Evolutionary conservation across 1,140 invertebrate genomes (phyloP).

Genomic region (Ceratoteleas bidentatus): DNA sequence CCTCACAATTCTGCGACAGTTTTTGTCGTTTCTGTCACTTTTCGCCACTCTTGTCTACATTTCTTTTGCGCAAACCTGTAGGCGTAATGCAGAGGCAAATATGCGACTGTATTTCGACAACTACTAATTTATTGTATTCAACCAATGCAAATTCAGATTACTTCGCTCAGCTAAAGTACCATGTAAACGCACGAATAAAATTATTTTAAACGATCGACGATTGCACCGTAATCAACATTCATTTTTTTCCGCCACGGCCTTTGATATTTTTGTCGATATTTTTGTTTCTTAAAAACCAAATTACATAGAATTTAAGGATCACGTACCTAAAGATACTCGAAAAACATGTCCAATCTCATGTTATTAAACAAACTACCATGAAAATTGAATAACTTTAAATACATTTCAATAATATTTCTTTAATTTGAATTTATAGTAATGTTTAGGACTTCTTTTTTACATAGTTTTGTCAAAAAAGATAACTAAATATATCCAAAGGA

Average conservation of each 20-base stretch:
- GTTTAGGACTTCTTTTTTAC: too few relatives aligned
- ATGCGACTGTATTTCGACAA: slow-evolving; percentile 47
- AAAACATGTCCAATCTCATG: too few relatives aligned
- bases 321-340: too few relatives aligned
- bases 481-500: too few relatives aligned
- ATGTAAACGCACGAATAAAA: slow-evolving; percentile 43
- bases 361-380: too few relatives aligned
- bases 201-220: slow-evolving; percentile 38
- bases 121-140: slow-evolving; percentile 51
- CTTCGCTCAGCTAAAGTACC: slow-evolving; percentile 32
- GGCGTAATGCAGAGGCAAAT: slow-evolving; percentile 21
- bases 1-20: slow-evolving; percentile 11
- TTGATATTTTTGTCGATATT: too few relatives aligned
- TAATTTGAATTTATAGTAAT: too few relatives aligned
- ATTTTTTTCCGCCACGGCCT: slow-evolving; percentile 23
- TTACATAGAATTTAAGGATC: too few relatives aligned
- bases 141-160: slow-evolving; percentile 51
- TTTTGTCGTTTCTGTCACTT: slow-evolving; percentile 14
- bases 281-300: too few relatives aligned
- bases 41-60: slow-evolving; percentile 40
- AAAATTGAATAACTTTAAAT: too few relatives aligned
- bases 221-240: slow-evolving; percentile 20
- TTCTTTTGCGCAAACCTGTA: slow-evolving; percentile 24
- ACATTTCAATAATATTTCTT: too few relatives aligned
- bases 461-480: too few relatives aligned